A percentile compares a stretch with the other conserved stretches of the same genome.
These are phyloP conservation scores for Lordiphosa andalusiaca DNA, from an alignment of 2,888 invertebrate genomes.

Conservation along the genomic window DNA sequence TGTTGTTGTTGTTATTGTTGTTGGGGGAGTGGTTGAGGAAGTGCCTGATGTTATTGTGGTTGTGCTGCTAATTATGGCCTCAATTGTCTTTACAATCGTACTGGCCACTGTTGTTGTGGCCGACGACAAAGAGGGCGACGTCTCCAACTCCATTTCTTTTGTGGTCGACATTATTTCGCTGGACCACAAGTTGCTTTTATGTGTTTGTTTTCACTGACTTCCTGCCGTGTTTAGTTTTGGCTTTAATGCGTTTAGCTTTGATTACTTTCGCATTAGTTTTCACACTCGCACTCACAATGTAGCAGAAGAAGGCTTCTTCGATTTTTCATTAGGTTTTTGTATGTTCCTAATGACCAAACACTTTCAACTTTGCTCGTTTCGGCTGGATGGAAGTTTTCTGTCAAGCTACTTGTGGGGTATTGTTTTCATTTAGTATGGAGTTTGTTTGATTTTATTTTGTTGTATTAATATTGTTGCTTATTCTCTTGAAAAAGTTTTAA, in stretches of 20 bases:
- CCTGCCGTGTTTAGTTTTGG: conserved; percentile 52
- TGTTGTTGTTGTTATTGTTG: conserved; percentile 16
- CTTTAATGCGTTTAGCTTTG: conserved; percentile 56
- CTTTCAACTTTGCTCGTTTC: conserved; percentile 18
- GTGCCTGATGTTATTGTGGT: background rate
- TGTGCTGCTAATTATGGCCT: conserved; percentile 66
- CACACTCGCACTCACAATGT: conserved; percentile 30
- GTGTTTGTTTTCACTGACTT: conserved; percentile 68
- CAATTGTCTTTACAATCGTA: conserved; percentile 56
- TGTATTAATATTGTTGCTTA: too few relatives aligned
- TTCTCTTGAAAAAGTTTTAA: too few relatives aligned
- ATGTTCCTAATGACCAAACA: conserved; percentile 22
- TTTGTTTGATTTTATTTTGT: too few relatives aligned
- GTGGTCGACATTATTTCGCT: conserved; percentile 60
- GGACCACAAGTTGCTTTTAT: conserved; percentile 64
- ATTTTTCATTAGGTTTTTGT: conserved; percentile 48
- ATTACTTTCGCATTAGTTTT: conserved; percentile 61
- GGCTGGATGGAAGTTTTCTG: conserved; percentile 4
- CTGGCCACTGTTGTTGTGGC: conserved; percentile 25
- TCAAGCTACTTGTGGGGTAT: background rate
- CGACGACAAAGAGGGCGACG: conserved; percentile 10
- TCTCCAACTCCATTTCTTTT: conserved; percentile 16
- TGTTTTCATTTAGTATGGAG: too few relatives aligned
- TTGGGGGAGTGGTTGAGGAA: conserved; percentile 13
- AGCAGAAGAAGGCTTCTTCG: conserved; percentile 21